These are phyloP conservation scores for Apotomis capreana DNA, from an alignment of 2,888 invertebrate genomes.

Conservation along the genomic window DNA sequence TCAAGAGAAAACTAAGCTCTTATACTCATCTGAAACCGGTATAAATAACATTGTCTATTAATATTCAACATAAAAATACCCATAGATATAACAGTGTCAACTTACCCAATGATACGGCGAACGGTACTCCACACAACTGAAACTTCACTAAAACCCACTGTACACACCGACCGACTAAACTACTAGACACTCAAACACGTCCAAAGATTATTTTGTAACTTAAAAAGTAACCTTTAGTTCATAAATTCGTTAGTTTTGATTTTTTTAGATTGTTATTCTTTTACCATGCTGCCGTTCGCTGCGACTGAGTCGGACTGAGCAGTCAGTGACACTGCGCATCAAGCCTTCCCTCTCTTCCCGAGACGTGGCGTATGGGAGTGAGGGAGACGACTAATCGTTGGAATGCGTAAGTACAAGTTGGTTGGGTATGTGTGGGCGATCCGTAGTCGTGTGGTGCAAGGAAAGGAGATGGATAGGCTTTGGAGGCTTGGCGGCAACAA, in stretches of 20 bases:
- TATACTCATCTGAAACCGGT: constrained; percentile 10
- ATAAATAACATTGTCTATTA: constrained; percentile 13
- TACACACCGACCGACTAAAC: constrained; percentile 29
- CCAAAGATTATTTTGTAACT: constrained; percentile 50
- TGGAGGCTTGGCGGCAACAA: constrained; percentile 62
- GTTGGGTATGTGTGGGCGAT: constrained; percentile 62
- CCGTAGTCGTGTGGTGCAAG: constrained; percentile 55
- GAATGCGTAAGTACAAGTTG: constrained; percentile 70
- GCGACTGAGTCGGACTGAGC: constrained; percentile 66
- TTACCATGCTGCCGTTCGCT: constrained; percentile 55
- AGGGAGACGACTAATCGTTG: constrained; percentile 63
- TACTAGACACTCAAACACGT: constrained; percentile 46
- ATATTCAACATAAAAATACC: constrained; percentile 27
- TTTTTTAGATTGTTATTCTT: constrained; percentile 42
- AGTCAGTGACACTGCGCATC: constrained; percentile 80
- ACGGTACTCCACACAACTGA: constrained; percentile 65
- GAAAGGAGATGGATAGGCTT: constrained; percentile 56
- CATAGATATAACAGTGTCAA: constrained; percentile 52
- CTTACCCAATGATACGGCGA: constrained; percentile 69
- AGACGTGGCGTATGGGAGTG: constrained; percentile 41
- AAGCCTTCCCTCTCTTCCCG: constrained; percentile 63
- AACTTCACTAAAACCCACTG: constrained; percentile 50
- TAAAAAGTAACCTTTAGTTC: constrained; percentile 54
- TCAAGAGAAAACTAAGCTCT: neutral
- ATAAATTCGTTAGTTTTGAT: constrained; percentile 67